Base-by-base conservation (phyloP, 2,888 invertebrate genomes). In the Dendrolimus houi region DNA sequence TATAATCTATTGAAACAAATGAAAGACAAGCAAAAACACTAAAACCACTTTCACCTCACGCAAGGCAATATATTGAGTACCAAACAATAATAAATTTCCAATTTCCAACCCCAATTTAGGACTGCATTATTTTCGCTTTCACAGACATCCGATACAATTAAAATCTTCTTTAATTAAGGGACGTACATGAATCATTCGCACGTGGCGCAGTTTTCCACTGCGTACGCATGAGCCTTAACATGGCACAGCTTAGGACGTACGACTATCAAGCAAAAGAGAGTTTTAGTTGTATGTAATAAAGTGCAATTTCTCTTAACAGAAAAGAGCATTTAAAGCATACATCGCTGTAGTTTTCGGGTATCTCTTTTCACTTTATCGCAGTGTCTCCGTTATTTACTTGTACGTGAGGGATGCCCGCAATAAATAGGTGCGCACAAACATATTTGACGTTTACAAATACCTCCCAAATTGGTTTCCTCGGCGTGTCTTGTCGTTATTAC, bases 81-180 rank as follows among this genome's bases (percentile, higher is more conserved):
- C 75, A 72, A 75, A 72, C 81, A 78, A 82, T 81, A 79, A 89
- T 88, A 88, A 86, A 88, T 88, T 85, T 81, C 78, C 80, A 70
- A 78, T 78, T 73, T 74, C 85, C 81, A 76, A 82, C 87, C 88
- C 89, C 87, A 89, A 89, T 89, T 88, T 88, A 86, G 87, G 85
- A 89, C 81, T 89, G 87, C 89, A 90, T 90, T 90, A 90, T 90
- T 89, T 90, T 90, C 87, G 85, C 86, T 89, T 90, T 86, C 87
- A 83, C 87, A 87, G 89, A 87, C 90, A 88, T 88, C 88, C 89
- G 87, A 90, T 90, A 90, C 90, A 91, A 91, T 91, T 91, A 91
- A 90, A 91, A 91, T 91, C 90, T 91, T 91, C 91, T 91, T 91
- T 91, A 91, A 91, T 91, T 91, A 91, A 91, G 91, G 91, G 85